These are phyloP conservation scores for Parazoanthus atlanticus DNA, from an alignment of 92 coral and sea anemone genomes.

Conservation along the genomic window DNA sequence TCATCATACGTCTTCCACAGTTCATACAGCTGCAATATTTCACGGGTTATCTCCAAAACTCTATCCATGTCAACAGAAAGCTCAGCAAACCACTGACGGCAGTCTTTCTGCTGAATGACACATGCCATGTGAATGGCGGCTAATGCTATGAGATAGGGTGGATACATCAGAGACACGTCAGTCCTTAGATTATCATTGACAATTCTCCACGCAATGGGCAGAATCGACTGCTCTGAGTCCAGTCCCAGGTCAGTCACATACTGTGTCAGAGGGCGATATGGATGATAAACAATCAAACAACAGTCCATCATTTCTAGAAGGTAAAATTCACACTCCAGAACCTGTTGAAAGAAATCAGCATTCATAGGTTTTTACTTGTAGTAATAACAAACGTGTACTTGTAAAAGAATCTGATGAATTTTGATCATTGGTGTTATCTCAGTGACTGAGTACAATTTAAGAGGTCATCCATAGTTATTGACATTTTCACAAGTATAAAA, in stretches of 20 bases:
- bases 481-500: too few relatives aligned
- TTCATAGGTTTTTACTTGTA: not conserved
- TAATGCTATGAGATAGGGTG: conserved; percentile 91
- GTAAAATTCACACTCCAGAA: conserved; percentile 95
- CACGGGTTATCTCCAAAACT: conserved; percentile 90
- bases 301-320: conserved; percentile 98
- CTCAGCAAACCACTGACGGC: conserved; percentile 95
- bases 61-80: conserved; percentile 98
- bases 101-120: conserved; percentile 93
- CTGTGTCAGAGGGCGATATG: conserved; percentile 94
- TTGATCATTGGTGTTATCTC: not conserved
- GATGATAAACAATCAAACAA: conserved; percentile 92
- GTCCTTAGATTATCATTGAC: conserved; percentile 97
- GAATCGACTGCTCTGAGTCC: conserved; percentile 79
- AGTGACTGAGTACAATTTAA: too few relatives aligned
- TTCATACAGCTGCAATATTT: conserved; percentile 90
- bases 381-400: not conserved
- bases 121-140: conserved; percentile 99
- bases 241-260: conserved; percentile 92
- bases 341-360: conserved; percentile 54
- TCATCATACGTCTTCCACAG: conserved; percentile 95
- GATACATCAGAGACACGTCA: conserved; percentile 87
- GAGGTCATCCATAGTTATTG: too few relatives aligned
- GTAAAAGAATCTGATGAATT: too few relatives aligned
- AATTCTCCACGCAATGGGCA: conserved; percentile 97